Evolutionary conservation across 92 coral and sea anemone genomes (phyloP), one percentile per base, ranked within the genome.

Genomic region (Blastomussa wellsi): DNA sequence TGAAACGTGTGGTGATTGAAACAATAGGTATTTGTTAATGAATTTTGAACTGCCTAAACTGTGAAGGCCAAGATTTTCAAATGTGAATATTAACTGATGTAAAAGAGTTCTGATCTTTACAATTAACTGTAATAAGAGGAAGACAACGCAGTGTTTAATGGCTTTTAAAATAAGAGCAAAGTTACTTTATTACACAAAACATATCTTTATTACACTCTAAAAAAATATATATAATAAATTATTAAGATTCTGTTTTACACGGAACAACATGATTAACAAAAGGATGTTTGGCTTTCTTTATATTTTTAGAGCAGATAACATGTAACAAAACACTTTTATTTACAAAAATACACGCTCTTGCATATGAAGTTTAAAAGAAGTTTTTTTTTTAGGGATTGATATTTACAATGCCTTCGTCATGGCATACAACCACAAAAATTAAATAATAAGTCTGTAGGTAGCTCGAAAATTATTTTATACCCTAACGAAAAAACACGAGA

Each of bases 101-200:
- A 44, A 44, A 8, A 44, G 49, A 44, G 44, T 3, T 44, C 12
- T 44, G 49, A 44, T 13, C 11, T 44, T 44, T 10, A 3, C 49
- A 44, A 10, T 44, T 44, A 44, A 38, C 47, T 33, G 74, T 4
- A 70, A 15, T 35, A 42, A 68, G n/a, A 78, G 7, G 28, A 71
- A 65, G 15, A 52, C 41, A 67, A 47, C 35, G 66, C 24, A 32
- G 16, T 57, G 36, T 32, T 33, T 33, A 29, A 29, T 53, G 74
- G 75, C 84, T 66, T 80, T 80, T 47, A 66, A 80, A 80, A 75
- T 62, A 42, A 8, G 24, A 67, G 31, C 66, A 52, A 38, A 64
- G 38, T 60, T 26, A 37, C 24, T 79, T 79, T 79, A 79, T n/a
- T 26, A 79, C 57, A 19, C 52, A 79, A 38, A 62, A 79, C 38